phyloP scores from a whole-genome alignment of 2,888 invertebrate genomes.

The Pollenia labialis region DNA sequence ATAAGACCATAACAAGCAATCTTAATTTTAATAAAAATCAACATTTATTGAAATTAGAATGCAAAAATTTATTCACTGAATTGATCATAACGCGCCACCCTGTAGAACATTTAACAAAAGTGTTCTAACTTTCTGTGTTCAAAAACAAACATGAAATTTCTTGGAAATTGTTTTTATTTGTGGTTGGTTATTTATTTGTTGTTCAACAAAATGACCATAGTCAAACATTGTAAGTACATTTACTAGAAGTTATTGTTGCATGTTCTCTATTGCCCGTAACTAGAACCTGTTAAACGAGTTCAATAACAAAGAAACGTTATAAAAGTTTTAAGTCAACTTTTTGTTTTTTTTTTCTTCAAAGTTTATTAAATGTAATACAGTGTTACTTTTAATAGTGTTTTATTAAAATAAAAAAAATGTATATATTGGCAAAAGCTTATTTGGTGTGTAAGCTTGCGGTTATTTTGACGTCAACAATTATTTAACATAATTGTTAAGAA shows the following conservation, averaged over 20 bases:
- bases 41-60: no score
- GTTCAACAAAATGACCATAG: slow-evolving; percentile 30
- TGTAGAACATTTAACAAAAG: slow-evolving; percentile 4
- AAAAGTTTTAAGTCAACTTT: slow-evolving; percentile 8
- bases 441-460: slow-evolving; percentile 62
- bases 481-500: slow-evolving; percentile 53
- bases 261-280: slow-evolving; percentile 39
- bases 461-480: slow-evolving; percentile 64
- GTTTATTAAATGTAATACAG: neutral
- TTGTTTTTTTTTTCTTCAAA: neutral
- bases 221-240: neutral
- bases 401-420: slow-evolving; percentile 15
- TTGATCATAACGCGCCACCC: no score
- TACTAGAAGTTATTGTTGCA: neutral
- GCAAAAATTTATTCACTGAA: no score
- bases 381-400: neutral
- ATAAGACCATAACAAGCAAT: no score
- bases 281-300: slow-evolving; percentile 68
- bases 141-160: slow-evolving; percentile 19
- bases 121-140: slow-evolving; percentile 33
- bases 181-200: slow-evolving; percentile 16
- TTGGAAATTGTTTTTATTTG: slow-evolving; percentile 14
- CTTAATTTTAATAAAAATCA: no score
- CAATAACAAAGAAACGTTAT: slow-evolving; percentile 68
- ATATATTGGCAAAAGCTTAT: slow-evolving; percentile 45